phyloP scores from a whole-genome alignment of 2,113 vertebrate genomes.

The Balaenoptera acutorostrata region DNA sequence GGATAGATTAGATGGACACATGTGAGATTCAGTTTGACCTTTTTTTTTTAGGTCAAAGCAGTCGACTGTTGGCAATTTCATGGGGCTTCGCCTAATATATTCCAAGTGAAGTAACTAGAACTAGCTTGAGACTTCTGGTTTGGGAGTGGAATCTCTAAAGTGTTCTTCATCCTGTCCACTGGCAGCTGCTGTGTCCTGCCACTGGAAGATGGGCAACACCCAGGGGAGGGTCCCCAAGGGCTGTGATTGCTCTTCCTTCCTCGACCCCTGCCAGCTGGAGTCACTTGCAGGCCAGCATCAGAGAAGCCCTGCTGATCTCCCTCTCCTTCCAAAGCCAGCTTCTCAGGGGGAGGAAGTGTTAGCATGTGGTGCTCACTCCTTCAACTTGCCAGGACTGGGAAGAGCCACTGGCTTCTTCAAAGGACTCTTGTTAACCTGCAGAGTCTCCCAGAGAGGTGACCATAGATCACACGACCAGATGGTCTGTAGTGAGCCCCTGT shows the following conservation, averaged over 20 bases:
- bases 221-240: neutral
- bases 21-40: neutral
- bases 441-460: neutral
- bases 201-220: neutral
- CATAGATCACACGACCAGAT: neutral
- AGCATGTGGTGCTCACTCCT: neutral
- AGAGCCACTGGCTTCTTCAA: slow-evolving; percentile 29
- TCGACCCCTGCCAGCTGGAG: neutral
- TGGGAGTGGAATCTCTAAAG: neutral
- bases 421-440: neutral
- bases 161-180: neutral
- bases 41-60: neutral
- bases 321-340: neutral
- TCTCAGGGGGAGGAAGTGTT: neutral
- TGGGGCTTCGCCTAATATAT: neutral
- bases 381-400: neutral
- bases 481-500: neutral
- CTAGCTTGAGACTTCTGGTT: neutral
- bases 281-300: neutral
- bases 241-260: neutral
- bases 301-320: neutral
- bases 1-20: neutral
- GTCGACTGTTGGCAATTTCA: neutral
- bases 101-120: neutral
- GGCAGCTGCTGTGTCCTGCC: neutral